Percentiles rank a stretch among this genome's conserved stretches.
Conservation (phyloP, 2,888 invertebrate genomes). For the Ochropacha duplaris region DNA sequence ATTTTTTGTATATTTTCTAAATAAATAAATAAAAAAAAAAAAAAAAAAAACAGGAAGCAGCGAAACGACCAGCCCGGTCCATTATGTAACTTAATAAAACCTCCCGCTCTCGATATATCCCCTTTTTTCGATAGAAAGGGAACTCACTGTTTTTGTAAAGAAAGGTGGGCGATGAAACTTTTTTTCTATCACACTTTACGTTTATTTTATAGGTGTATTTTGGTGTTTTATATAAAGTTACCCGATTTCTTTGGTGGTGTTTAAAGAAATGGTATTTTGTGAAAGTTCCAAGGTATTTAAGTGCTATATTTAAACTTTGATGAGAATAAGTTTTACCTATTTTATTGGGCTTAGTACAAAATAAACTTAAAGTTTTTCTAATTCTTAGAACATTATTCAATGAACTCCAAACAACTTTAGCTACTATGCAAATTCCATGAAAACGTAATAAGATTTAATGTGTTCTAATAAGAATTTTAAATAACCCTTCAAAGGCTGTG, state of each 20-base stretch:
- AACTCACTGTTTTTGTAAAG: conserved; percentile 28
- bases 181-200: conserved; percentile 38
- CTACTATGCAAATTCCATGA: background rate
- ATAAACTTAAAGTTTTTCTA: too few relatives aligned
- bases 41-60: conserved; percentile 19
- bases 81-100: conserved; percentile 31
- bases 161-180: conserved; percentile 19
- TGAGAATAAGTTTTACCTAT: too few relatives aligned
- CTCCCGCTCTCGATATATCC: conserved; percentile 15
- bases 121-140: conserved; percentile 11
- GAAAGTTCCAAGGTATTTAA: too few relatives aligned
- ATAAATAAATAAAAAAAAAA: too few relatives aligned
- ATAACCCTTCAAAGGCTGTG: background rate
- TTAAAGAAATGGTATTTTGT: background rate
- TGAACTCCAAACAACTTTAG: background rate
- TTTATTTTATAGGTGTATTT: conserved; percentile 35
- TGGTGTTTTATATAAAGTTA: conserved; percentile 2
- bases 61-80: conserved; percentile 11
- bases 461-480: conserved; percentile 2
- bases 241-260: background rate
- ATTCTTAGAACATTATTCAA: background rate
- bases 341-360: too few relatives aligned
- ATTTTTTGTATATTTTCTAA: too few relatives aligned
- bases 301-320: too few relatives aligned
- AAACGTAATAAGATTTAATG: conserved; percentile 4